A percentile compares a stretch with the other conserved stretches of the same genome.
phyloP scores from a whole-genome alignment of 2,797 vertebrate genomes.

The Naso thynnoides region DNA sequence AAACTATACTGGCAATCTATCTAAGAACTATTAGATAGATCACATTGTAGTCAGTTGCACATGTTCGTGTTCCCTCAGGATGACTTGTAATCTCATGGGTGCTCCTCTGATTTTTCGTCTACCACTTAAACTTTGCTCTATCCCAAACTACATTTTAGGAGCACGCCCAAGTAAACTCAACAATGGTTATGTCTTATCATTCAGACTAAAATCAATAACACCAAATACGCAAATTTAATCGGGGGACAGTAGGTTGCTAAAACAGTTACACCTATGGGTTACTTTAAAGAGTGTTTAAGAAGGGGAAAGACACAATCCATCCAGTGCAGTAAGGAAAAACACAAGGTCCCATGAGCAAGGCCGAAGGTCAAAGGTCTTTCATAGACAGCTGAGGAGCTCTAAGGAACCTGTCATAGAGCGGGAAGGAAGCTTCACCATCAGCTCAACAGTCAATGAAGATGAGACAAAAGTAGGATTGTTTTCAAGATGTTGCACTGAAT shows the following conservation, averaged over 20 bases:
- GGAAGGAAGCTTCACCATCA: conserved; percentile 52
- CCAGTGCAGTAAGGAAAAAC: conserved; percentile 21
- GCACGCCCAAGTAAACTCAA: not conserved
- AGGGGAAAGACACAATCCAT: conserved; percentile 24
- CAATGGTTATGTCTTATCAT: not conserved
- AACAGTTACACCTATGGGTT: not conserved
- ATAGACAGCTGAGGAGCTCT: conserved; percentile 47
- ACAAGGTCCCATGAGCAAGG: conserved; percentile 46
- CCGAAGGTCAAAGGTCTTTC: conserved; percentile 50
- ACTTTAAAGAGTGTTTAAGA: not conserved
- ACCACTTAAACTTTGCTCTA: not conserved
- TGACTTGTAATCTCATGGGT: too few species aligned
- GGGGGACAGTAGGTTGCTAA: too few species aligned
- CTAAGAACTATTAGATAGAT: too few species aligned
- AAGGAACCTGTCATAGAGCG: conserved; percentile 43
- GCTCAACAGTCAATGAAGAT: conserved; percentile 30
- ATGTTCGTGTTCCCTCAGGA: too few species aligned
- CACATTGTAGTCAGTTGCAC: too few species aligned
- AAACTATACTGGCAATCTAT: too few species aligned
- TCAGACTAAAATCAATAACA: not conserved
- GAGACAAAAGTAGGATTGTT: conserved; percentile 58
- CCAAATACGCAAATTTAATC: not conserved
- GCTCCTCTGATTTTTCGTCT: too few species aligned
- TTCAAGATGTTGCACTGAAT: conserved; percentile 42
- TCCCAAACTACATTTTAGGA: not conserved